Percentiles rank a stretch among this genome's conserved stretches.
Conservation (phyloP, 2,797 vertebrate species). For the Pelobates cultripes region DNA sequence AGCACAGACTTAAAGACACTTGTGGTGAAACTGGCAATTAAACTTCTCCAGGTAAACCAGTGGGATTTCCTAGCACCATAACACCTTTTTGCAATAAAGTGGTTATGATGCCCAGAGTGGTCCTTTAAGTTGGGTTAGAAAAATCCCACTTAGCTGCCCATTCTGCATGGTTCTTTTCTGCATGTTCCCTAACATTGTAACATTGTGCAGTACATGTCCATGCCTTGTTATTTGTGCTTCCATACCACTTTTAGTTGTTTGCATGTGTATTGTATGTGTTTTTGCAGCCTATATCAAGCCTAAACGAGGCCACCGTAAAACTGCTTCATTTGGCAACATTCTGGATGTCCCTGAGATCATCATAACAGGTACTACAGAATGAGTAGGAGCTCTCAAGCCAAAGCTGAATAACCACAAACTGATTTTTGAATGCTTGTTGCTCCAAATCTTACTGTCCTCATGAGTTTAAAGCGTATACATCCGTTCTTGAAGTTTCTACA, state of each 20-base stretch:
- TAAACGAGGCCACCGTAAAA: conserved; percentile 99
- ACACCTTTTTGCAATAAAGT: no score
- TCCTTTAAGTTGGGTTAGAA: background rate
- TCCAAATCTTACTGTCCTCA: conserved; percentile 62
- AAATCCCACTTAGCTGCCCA: conserved; percentile 61
- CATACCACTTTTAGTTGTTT: conserved; percentile 80
- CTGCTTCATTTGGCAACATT: conserved; percentile 98
- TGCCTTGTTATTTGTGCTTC: conserved; percentile 73
- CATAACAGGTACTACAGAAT: conserved; percentile 95
- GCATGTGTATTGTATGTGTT: conserved; percentile 97
- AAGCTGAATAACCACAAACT: background rate
- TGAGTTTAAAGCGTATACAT: no score
- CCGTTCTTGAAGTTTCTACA: no score
- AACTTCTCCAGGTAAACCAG: no score
- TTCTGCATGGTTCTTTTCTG: conserved; percentile 71
- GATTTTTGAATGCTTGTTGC: conserved; percentile 73
- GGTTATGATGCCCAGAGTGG: no score
- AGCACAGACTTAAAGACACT: no score
- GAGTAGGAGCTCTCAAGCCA: background rate
- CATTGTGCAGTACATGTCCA: conserved; percentile 67
- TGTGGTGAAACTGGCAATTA: no score
- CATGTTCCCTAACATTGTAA: conserved; percentile 73
- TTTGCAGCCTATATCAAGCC: conserved; percentile 92
- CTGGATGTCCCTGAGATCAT: conserved; percentile 99
- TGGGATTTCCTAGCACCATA: no score